Evolutionary conservation across 2,888 invertebrate genomes (phyloP).

Genomic region (Synergus laeviventris): DNA sequence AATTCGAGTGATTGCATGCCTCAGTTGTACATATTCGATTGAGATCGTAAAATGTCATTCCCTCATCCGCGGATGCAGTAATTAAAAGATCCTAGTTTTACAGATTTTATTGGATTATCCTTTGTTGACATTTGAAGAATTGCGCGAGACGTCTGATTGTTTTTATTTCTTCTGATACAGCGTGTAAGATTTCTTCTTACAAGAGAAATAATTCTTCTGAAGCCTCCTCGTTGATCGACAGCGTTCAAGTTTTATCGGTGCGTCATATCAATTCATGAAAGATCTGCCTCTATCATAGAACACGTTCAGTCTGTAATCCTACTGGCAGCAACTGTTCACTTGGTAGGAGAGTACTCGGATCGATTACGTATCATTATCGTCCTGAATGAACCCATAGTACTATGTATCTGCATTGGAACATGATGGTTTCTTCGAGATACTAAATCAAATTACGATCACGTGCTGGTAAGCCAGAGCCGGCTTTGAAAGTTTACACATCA

Average conservation of each 20-base stretch:
- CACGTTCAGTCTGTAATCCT: constrained; percentile 14
- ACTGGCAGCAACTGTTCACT: constrained; percentile 23
- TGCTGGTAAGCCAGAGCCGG: not conserved
- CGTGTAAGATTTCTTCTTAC: not conserved
- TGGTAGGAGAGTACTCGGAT: constrained; percentile 20
- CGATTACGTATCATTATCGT: constrained; percentile 26
- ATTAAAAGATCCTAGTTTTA: constrained; percentile 22
- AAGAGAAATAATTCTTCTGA: not conserved
- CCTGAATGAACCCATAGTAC: constrained; percentile 18
- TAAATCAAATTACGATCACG: not conserved
- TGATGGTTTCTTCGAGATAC: not conserved
- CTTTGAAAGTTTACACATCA: not conserved
- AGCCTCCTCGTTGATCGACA: not conserved
- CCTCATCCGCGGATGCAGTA: not conserved
- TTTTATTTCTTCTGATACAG: not conserved
- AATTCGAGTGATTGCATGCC: constrained; percentile 12
- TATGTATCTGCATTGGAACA: constrained; percentile 2
- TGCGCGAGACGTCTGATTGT: not conserved
- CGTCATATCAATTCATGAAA: constrained; percentile 18
- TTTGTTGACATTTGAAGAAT: constrained; percentile 47
- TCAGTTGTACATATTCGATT: constrained; percentile 8
- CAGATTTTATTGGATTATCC: not conserved
- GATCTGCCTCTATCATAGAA: constrained; percentile 14
- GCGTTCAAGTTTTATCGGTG: constrained; percentile 19
- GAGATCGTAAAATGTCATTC: constrained; percentile 28